Evolutionary conservation across 2,113 vertebrate genomes (phyloP).

Genomic region (Pica pica): DNA sequence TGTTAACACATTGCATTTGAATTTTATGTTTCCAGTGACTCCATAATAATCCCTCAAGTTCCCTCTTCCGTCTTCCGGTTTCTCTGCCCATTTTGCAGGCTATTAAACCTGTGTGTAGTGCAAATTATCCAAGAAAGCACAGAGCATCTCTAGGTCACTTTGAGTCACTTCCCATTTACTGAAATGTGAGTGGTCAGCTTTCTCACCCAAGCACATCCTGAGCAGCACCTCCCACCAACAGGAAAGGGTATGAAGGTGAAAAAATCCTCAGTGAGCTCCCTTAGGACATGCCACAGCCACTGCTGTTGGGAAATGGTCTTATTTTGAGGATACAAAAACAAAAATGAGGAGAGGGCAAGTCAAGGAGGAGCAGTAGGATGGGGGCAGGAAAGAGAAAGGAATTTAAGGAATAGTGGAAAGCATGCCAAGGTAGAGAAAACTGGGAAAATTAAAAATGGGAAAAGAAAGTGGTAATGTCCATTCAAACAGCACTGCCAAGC

Average conservation of each 20-base stretch:
- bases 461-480: background rate
- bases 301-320: background rate
- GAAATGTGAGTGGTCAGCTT: conserved; percentile 3
- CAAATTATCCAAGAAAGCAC: background rate
- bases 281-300: background rate
- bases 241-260: background rate
- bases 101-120: background rate
- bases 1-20: background rate
- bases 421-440: background rate
- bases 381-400: background rate
- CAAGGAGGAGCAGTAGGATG: background rate
- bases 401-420: background rate
- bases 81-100: conserved; percentile 13
- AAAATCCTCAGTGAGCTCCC: background rate
- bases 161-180: background rate
- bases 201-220: background rate
- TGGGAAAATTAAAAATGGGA: background rate
- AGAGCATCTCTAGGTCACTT: background rate
- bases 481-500: background rate
- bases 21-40: background rate
- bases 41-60: background rate
- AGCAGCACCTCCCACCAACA: background rate
- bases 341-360: background rate
- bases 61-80: background rate
- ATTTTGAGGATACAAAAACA: background rate